Conservation (phyloP, 1,140 invertebrate species). For the Dinoponera quadriceps region DNA sequence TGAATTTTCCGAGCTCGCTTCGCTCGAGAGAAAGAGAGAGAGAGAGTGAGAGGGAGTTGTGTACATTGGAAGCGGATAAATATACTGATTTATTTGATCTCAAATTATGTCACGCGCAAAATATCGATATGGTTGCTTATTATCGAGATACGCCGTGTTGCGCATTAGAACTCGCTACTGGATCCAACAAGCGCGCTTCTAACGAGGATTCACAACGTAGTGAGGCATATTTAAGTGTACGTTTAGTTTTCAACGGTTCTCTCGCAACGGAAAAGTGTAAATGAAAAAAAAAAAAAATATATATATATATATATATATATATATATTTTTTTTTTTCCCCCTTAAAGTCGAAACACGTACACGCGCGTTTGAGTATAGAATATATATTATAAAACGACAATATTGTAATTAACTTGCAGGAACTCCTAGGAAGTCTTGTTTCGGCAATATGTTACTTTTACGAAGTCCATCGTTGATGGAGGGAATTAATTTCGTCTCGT, state of each 20-base stretch:
- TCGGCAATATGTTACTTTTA: conserved; percentile 16
- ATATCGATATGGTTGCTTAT: no score
- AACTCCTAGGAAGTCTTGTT: neutral
- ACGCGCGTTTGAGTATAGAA: neutral
- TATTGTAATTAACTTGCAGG: conserved; percentile 34
- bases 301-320: conserved; percentile 1
- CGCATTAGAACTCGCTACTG: no score
- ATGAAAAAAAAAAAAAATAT: no score
- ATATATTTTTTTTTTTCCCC: neutral
- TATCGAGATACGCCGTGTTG: no score
- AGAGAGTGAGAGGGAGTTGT: no score
- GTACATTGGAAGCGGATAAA: no score
- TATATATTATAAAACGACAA: no score
- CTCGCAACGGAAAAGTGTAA: neutral
- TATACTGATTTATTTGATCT: no score
- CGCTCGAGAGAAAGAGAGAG: neutral
- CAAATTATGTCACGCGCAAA: no score
- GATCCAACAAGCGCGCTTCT: no score
- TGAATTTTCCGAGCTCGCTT: neutral
- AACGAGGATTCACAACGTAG: no score
- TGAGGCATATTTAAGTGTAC: neutral
- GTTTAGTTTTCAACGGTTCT: conserved; percentile 14
- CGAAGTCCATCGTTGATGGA: neutral
- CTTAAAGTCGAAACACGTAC: neutral
- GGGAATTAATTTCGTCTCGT: conserved; percentile 17